Base-by-base conservation (phyloP, 2,797 vertebrate species). In the Pygocentrus nattereri region DNA sequence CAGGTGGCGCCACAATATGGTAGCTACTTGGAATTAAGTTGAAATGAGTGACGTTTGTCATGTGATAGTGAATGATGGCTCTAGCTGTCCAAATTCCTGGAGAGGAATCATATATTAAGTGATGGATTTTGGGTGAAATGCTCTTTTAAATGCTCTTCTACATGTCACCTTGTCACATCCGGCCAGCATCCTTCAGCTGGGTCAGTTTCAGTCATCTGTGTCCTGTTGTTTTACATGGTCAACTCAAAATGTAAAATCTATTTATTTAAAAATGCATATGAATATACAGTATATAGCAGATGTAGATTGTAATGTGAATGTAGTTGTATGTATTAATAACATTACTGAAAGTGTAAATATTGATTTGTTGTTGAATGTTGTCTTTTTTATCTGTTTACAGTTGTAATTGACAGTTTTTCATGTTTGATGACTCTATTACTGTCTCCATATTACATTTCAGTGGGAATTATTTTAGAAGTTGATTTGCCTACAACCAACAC, bases 81-180 rank as follows among this genome's bases (percentile, higher is more conserved):
- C n/a, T n/a, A n/a, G 21, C 2, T n/a, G 4, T n/a, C 49, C 49
- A 16, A 54, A 54, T 19, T 54, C 50, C 50, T 21, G 50, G 56
- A 58, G 56, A 5, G 56, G 21, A 58, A 58, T 58, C 50, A 21
- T 3, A n/a, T 56, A 67, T 11, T 38, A 31, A 25, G 67, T 58
- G 23, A 21, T 75, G 41, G 38, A 75, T 19, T 58, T 61, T 59
- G 74, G 64, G 52, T 81, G 79, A 72, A 76, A 81, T 81, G 67
- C 65, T 81, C 58, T 23, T 76, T 81, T 76, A 62, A 75, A 54
- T 59, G 68, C 67, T 69, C 25, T 69, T 58, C 64, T 76, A 76
- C 54, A 69, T 49, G 16, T 76, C 73, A 70, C 80, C 65, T 61
- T 23, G 16, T 76, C 62, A 49, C 52, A 76, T 70, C 65, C 72